These are phyloP conservation scores for Neoarius graeffei DNA, from an alignment of 2,113 vertebrate genomes.

Conservation along the genomic window DNA sequence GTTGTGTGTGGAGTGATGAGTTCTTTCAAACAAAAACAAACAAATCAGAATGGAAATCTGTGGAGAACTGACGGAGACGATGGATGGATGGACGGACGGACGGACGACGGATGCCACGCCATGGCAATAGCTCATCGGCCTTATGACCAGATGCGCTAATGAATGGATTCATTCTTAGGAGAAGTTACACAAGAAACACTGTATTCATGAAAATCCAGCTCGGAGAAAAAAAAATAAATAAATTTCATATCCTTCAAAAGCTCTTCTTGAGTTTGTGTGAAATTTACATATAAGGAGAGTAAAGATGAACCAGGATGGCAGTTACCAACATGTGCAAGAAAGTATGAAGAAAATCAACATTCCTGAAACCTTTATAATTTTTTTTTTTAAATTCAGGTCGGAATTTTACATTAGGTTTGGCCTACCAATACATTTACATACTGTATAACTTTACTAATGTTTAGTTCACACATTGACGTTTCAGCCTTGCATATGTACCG, in stretches of 20 bases:
- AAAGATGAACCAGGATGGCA: neutral
- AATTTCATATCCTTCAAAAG: neutral
- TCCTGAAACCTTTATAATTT: neutral
- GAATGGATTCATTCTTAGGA: neutral
- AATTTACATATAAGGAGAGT: neutral
- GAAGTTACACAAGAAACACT: neutral
- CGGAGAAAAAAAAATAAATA: neutral
- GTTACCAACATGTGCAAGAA: neutral
- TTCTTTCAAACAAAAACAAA: too few relatives aligned
- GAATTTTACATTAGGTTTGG: neutral
- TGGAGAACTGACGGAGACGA: too few relatives aligned
- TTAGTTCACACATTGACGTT: too few relatives aligned
- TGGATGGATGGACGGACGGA: too few relatives aligned
- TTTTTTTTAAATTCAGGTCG: neutral
- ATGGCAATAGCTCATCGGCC: too few relatives aligned
- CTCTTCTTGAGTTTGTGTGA: neutral
- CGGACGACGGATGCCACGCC: too few relatives aligned
- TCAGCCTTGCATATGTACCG: too few relatives aligned
- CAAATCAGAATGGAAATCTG: too few relatives aligned
- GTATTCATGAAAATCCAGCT: neutral
- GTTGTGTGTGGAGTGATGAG: too few relatives aligned
- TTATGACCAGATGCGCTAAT: too few relatives aligned
- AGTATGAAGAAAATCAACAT: neutral
- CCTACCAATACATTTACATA: neutral
- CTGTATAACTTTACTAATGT: neutral